These are phyloP conservation scores for Morpho deidamia DNA, from an alignment of 2,888 invertebrate genomes.

Conservation along the genomic window DNA sequence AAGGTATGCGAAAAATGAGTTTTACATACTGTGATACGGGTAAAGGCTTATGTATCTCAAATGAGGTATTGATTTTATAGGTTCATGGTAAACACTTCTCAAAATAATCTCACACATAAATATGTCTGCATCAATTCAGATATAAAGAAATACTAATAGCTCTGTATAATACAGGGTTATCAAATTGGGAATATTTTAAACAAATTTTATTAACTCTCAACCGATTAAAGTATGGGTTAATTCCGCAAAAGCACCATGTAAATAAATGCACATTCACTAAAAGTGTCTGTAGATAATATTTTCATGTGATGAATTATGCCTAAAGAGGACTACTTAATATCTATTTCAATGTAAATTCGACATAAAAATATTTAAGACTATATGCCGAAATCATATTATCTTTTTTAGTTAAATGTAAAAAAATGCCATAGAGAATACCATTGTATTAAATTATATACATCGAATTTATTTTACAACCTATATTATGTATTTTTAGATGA, in stretches of 20 bases:
- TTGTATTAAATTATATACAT: not conserved
- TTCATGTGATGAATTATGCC: slow-evolving; percentile 3
- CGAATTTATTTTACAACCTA: not conserved
- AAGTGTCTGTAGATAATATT: slow-evolving; percentile 1
- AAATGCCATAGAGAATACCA: not conserved
- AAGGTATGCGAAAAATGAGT: too few species aligned
- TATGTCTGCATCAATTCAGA: slow-evolving; percentile 41
- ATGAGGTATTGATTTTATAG: too few species aligned
- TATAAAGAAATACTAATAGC: slow-evolving; percentile 38
- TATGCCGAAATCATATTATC: too few species aligned
- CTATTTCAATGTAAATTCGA: too few species aligned
- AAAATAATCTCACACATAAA: slow-evolving; percentile 19
- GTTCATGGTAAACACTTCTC: too few species aligned
- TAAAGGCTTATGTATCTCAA: too few species aligned
- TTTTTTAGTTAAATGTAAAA: not conserved
- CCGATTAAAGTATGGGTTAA: too few species aligned
- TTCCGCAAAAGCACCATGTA: not conserved
- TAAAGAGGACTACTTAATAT: slow-evolving; percentile 1
- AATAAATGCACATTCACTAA: not conserved
- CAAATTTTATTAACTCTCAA: too few species aligned
- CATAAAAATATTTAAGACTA: too few species aligned
- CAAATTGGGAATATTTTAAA: slow-evolving; percentile 1
- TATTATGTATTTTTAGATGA: not conserved
- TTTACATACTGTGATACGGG: too few species aligned
- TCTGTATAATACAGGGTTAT: slow-evolving; percentile 58